Conservation (phyloP, 30 jellyfish, hydroid and myxozoan species). For the Catostylus mosaicus region DNA sequence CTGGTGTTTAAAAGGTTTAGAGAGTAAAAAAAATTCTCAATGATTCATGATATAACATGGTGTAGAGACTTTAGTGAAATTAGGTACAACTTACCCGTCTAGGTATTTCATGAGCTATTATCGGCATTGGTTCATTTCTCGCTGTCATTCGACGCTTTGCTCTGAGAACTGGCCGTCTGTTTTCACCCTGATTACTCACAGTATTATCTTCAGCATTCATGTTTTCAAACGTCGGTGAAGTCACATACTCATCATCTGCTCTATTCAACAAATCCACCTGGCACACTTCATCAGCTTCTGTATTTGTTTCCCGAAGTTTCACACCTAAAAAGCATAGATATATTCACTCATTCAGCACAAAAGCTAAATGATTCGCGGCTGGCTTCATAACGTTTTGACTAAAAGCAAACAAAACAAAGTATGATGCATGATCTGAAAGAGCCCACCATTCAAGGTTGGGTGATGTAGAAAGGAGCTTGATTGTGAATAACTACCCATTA, state of each 20-base stretch:
- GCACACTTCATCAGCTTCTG: not conserved
- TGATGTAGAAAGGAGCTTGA: too few species aligned
- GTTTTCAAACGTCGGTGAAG: not conserved
- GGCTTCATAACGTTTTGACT: too few species aligned
- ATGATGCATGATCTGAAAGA: too few species aligned
- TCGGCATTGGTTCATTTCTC: not conserved
- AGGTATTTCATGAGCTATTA: conserved; percentile 21
- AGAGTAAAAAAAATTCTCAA: too few species aligned
- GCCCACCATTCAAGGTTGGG: too few species aligned
- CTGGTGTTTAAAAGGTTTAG: too few species aligned
- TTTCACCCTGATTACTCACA: not conserved
- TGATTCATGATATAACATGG: not conserved
- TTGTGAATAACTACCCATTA: too few species aligned
- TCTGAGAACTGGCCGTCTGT: conserved; percentile 9
- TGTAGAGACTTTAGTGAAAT: not conserved
- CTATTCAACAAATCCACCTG: not conserved
- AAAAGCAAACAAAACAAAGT: too few species aligned
- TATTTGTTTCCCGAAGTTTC: not conserved
- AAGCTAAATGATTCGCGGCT: too few species aligned
- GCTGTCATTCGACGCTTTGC: conserved; percentile 33
- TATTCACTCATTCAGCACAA: too few species aligned
- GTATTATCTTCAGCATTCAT: not conserved
- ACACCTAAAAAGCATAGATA: not conserved
- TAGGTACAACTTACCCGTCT: conserved; percentile 18
- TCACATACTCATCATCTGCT: not conserved